Base-by-base conservation (phyloP, 2,888 invertebrate species). In the Caenorhabditis sp. region DNA sequence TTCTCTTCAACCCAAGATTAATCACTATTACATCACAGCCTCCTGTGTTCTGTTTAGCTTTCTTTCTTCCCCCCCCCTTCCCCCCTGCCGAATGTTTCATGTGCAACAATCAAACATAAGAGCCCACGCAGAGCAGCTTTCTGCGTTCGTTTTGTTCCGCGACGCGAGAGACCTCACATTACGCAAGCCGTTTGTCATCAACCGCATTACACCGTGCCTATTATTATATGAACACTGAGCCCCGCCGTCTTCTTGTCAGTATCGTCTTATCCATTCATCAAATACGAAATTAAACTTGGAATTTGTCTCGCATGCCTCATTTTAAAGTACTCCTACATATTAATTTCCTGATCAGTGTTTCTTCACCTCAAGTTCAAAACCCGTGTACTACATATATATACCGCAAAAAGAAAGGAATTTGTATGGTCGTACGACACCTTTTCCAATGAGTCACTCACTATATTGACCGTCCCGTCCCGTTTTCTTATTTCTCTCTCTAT, bases 161-260 rank as follows among this genome's bases (percentile, higher is more conserved):
- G n/a, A n/a, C 61, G 62, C 70, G 55, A 62, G 58, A 71, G 61
- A 71, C 79, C 65, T 79, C 79, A 79, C 71, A 77, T 77, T 71
- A 71, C 71, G 71, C 79, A 79, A 71, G 79, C 67, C 79, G 79
- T 79, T 79, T 79, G 79, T 79, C 79, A 71, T 79, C 71, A 79
- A 67, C 79, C 79, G 71, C 79, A 79, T 79, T 79, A 79, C 79
- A 79, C 71, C 60, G 64, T 60, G 64, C 44, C 64, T 32, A 37
- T 69, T 69, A 71, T 79, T 79, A 79, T 79, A 79, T 67, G 76
- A 76, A 76, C 76, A 79, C 58, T 44, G 78, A 69, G 77, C 68
- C 22, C 26, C n/a, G 18, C 20, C 32, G 58, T 18, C 50, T 58
- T 50, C 24, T 22, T 67, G n/a, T 13, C 28, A 26, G 24, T 8